Evolutionary conservation across 2,888 invertebrate genomes (phyloP).

Genomic region (Formica aserva): DNA sequence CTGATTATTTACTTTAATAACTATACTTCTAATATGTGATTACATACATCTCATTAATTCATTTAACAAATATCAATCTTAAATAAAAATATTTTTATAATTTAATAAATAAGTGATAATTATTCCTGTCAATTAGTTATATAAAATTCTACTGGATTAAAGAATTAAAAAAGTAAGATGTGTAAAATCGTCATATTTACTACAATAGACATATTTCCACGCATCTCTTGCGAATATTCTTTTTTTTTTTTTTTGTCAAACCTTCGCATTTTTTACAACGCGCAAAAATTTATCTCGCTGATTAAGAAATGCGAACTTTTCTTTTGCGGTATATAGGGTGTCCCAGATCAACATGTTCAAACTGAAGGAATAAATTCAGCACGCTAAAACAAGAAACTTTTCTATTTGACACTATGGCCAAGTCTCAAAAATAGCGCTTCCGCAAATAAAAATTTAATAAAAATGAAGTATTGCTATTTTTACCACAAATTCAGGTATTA

Average conservation of each 20-base stretch:
- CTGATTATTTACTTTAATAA: neutral
- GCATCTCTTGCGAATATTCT: neutral
- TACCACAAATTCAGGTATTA: no score
- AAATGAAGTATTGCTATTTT: no score
- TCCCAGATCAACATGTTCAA: no score
- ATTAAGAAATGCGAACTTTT: conserved; percentile 28
- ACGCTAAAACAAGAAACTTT: no score
- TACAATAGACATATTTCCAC: neutral
- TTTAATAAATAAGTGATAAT: neutral
- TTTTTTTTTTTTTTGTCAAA: neutral
- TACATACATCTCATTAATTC: neutral
- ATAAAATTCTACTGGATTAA: neutral
- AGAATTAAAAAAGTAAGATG: neutral
- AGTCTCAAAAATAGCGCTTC: no score
- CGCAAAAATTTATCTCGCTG: neutral
- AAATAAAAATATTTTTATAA: neutral
- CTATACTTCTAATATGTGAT: neutral
- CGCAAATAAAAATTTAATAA: no score
- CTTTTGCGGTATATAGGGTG: conserved; percentile 15
- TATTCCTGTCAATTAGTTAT: neutral
- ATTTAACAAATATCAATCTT: neutral
- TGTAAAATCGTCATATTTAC: neutral
- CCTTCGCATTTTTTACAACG: neutral
- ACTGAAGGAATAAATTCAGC: no score
- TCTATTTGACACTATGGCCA: no score